Evolutionary conservation across 1,140 invertebrate species (phyloP), one percentile per base, ranked within the genome.

Genomic region (Micrasema longulum): DNA sequence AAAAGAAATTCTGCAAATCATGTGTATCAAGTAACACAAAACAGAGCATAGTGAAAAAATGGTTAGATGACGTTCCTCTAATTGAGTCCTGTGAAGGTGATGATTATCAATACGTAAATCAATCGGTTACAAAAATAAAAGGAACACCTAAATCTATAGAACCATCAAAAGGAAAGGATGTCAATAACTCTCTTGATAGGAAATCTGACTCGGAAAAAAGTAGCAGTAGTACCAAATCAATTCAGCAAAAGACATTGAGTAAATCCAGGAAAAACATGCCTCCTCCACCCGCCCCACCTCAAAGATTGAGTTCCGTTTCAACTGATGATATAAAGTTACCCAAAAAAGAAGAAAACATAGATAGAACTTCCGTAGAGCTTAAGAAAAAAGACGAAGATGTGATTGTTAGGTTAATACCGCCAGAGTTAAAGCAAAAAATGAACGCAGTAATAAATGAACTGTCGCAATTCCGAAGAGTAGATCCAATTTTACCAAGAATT

Each of bases 61-160:
- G 92, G 93, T 77, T 94, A 43, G 91, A 93, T 74, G 90, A 93
- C 78, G 89, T 94, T 2, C 88, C 89, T 80, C 80, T 84, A 73
- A 0, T 72, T 73, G 22, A 48, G 35, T 66, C 60, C 69, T 67
- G 73, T 77, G 71, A 76, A 50, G 79, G 76, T n/a, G 77, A 74
- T 64, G 50, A 38, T n/a, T 20, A 53, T 22, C 69, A 63, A 41
- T 23, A 53, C 36, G 47, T 38, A 16, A 62, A 55, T 1, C 83
- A 83, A 78, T 83, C 82, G 16, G 73, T 84, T 22, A 79, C 81
- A n/a, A 85, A 84, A 72, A 79, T 84, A 0, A 80, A 78, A 69
- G 83, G 82, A 4, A 84, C 83, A 10, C 83, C 83, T 47, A 80
- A 79, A 79, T 76, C 79, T 7, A 75, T 81, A 36, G 81, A 84